Evolutionary conservation across 2,797 vertebrate species (phyloP).

Genomic region (Nyctibius grandis): DNA sequence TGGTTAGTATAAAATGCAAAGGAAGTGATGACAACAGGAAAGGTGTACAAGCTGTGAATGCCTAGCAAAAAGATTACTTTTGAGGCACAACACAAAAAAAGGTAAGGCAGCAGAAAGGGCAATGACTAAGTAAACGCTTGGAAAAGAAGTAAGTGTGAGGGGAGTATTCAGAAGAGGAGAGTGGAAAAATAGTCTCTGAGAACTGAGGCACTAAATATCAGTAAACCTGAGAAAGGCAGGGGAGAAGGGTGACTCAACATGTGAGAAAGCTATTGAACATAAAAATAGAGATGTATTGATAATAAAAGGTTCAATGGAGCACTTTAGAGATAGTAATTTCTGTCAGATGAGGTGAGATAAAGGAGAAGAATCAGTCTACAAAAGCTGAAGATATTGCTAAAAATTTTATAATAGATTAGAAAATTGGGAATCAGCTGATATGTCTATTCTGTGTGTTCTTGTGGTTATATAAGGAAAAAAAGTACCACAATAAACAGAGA

Average conservation of each 20-base stretch:
- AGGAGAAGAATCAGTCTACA: background rate
- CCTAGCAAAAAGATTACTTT: background rate
- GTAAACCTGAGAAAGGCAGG: background rate
- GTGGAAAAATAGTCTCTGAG: background rate
- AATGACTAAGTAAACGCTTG: background rate
- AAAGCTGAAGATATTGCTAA: background rate
- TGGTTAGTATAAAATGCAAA: constrained; percentile 36
- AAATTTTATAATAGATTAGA: background rate
- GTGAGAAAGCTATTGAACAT: background rate
- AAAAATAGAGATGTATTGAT: background rate
- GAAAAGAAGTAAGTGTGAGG: background rate
- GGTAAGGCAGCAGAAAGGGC: background rate
- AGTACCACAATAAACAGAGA: background rate
- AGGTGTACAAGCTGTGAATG: background rate
- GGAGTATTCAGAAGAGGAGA: background rate
- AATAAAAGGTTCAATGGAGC: background rate
- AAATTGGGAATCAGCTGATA: background rate
- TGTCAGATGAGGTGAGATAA: background rate
- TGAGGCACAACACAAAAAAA: background rate
- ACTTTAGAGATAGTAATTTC: background rate
- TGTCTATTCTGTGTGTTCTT: background rate
- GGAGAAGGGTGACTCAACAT: background rate
- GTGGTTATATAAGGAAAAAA: background rate
- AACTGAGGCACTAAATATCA: background rate
- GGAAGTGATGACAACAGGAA: constrained; percentile 11